Conservation (phyloP, 2,888 invertebrate genomes). For the Escarpia spicata region DNA sequence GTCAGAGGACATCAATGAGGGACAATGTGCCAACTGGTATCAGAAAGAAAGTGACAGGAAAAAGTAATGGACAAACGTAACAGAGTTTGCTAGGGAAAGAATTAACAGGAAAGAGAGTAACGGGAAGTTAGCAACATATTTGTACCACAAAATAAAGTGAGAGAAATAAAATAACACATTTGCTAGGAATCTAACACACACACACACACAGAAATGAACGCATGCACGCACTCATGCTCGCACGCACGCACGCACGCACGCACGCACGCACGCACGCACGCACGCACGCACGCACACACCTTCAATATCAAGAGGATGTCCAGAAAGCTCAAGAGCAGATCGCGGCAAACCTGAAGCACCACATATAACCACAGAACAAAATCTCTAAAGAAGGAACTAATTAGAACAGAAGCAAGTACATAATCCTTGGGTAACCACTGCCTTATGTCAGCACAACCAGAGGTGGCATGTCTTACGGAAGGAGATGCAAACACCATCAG, state of each 20-base stretch:
- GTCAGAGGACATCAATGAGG: not conserved
- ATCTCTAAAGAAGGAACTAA: not conserved
- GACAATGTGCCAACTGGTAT: not conserved
- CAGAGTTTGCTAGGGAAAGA: no score
- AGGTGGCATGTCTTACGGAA: not conserved
- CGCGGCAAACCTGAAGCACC: not conserved
- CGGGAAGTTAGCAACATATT: no score
- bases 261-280: no score
- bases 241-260: not conserved
- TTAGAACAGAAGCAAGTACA: not conserved
- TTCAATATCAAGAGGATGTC: not conserved
- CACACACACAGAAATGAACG: no score
- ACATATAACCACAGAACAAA: not conserved
- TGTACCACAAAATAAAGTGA: no score
- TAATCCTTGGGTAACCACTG: slow-evolving; percentile 13
- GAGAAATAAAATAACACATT: no score
- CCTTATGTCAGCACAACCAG: not conserved
- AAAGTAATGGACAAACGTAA: no score
- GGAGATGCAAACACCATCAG: slow-evolving; percentile 6
- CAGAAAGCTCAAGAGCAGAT: not conserved
- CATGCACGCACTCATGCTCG: no score
- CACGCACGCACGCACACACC: not conserved
- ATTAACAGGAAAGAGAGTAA: no score
- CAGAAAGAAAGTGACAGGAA: no score
- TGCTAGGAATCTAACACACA: no score